Conservation (phyloP, 2,888 invertebrate species). For the Heliconius hortense region DNA sequence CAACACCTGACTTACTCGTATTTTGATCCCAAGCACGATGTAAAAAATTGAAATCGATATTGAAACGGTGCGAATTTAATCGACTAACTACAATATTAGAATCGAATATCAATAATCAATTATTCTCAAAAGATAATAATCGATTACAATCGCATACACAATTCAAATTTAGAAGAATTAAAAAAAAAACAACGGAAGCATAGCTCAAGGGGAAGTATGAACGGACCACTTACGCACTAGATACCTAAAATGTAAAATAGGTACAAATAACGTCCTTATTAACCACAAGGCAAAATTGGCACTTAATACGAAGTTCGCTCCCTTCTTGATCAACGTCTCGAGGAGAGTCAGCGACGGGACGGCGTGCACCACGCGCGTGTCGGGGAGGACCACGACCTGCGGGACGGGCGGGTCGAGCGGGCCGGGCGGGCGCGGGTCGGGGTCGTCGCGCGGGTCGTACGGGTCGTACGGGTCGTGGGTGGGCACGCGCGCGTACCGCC, state of each 20-base stretch:
- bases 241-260: slow-evolving; percentile 79
- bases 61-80: slow-evolving; percentile 39
- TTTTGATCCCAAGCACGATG: slow-evolving; percentile 80
- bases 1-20: slow-evolving; percentile 61
- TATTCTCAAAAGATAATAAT: background rate
- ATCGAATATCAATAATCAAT: background rate
- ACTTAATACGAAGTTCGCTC: slow-evolving; percentile 77
- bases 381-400: slow-evolving; percentile 22
- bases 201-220: slow-evolving; percentile 49
- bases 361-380: slow-evolving; percentile 40
- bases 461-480: slow-evolving; percentile 25
- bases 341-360: slow-evolving; percentile 51
- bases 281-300: slow-evolving; percentile 83
- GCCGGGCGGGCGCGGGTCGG: slow-evolving; percentile 8
- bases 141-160: background rate
- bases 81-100: background rate
- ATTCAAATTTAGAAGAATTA: background rate
- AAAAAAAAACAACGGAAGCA: slow-evolving; percentile 50
- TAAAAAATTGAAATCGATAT: slow-evolving; percentile 58
- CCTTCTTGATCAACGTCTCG: slow-evolving; percentile 60
- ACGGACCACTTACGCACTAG: slow-evolving; percentile 77
- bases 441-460: background rate
- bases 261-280: slow-evolving; percentile 80
- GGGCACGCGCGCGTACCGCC: slow-evolving; percentile 28
- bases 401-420: slow-evolving; percentile 33